Base-by-base conservation (phyloP, 1,140 invertebrate species). In the Philotrypesis tridentata region DNA sequence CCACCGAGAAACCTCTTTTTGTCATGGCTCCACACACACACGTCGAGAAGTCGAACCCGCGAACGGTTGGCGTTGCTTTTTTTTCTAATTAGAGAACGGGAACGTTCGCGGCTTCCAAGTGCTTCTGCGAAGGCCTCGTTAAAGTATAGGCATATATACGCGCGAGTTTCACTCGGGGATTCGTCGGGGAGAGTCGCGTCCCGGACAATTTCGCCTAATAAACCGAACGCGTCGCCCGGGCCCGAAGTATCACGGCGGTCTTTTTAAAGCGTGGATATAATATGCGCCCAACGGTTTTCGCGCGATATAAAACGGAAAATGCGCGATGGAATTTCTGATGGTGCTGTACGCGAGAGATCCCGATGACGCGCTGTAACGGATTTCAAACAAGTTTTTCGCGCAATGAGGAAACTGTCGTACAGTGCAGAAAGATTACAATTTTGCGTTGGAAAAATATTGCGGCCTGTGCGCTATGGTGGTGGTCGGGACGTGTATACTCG, bases 101-200 rank as follows among this genome's bases (percentile, higher is more conserved):
- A 73, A 73, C 71, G 25, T 11, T 17, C 71, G 11, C n/a, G n/a
- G 61, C n/a, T 48, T 60, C 21, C 0, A 55, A 73, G 23, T 73
- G 43, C 27, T 55, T 60, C 27, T 17, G 23, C 71, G 43, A 73
- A 73, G 43, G 71, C 71, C 71, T 73, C 71, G 40, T 73, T 73
- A 55, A 73, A 40, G n/a, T n/a, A 68, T 33, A 68, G 27, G n/a
- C 31, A 43, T 33, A 37, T 21, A 25, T n/a, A 6, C 61, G 23
- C n/a, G 29, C 21, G 68, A 40, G 68, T 71, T 40, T 40, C 68
- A 40, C 68, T 43, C 6, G 17, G 33, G 9, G 33, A 37, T 37
- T 37, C 9, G 33, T 9, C 31, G 37, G 25, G 17, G 48, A 48
- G n/a, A n/a, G n/a, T n/a, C n/a, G n/a, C n/a, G 43, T 48, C 65